Evolutionary conservation across 2,888 invertebrate species (phyloP).

Genomic region (Patella pellucida): DNA sequence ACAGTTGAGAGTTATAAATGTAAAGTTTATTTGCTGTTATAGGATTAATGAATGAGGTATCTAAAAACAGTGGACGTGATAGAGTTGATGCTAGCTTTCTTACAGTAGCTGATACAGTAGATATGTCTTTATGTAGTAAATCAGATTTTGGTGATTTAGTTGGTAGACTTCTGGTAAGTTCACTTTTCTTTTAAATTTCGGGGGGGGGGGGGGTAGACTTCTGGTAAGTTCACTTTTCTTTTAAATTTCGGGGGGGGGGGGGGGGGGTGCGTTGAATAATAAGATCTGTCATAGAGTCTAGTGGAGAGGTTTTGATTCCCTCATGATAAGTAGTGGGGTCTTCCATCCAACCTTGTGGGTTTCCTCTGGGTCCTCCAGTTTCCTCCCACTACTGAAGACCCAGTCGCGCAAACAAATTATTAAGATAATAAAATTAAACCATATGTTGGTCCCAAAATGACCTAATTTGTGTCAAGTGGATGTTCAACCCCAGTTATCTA

Average conservation of each 20-base stretch:
- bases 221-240: background rate
- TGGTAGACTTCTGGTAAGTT: background rate
- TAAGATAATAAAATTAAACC: too few species aligned
- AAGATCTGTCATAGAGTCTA: too few species aligned
- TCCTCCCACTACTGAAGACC: too few species aligned
- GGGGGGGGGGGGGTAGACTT: background rate
- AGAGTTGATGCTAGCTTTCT: background rate
- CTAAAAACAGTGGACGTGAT: background rate
- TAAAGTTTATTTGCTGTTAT: background rate
- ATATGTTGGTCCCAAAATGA: too few species aligned
- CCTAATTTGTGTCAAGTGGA: too few species aligned
- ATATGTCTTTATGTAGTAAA: slow-evolving; percentile 2
- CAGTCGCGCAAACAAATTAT: background rate
- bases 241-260: too few species aligned
- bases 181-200: too few species aligned
- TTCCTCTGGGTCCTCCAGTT: background rate
- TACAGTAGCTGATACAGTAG: background rate
- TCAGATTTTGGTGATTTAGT: slow-evolving; percentile 2
- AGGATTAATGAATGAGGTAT: slow-evolving; percentile 6
- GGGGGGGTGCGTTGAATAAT: background rate
- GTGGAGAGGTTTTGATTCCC: background rate
- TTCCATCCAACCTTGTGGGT: background rate
- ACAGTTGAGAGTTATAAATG: too few species aligned
- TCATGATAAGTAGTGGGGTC: too few species aligned
- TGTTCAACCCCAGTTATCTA: too few species aligned